A percentile compares a stretch with the other conserved stretches of the same genome.
Conservation (phyloP, 2,113 vertebrate species). For the Loxodonta africana region DNA sequence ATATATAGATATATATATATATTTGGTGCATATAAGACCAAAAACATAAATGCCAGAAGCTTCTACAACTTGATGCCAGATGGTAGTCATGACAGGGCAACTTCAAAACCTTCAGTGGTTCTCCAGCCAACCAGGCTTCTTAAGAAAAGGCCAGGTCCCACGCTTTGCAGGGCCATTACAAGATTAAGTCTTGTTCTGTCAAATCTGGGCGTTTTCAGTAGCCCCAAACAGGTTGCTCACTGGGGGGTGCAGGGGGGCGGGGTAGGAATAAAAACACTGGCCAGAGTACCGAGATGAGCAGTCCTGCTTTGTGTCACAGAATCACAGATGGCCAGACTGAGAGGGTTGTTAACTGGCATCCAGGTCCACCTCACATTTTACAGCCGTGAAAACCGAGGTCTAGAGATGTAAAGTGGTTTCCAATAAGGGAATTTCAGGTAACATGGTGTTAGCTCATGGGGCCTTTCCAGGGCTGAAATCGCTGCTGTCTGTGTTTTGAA, state of each 20-base stretch:
- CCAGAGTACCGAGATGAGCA: not conserved
- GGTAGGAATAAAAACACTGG: not conserved
- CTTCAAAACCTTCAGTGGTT: not conserved
- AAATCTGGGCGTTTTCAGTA: not conserved
- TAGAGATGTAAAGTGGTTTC: not conserved
- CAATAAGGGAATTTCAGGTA: not conserved
- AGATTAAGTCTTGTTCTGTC: not conserved
- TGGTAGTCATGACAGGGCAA: not conserved
- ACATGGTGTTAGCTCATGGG: not conserved
- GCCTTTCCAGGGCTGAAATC: not conserved
- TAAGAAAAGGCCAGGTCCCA: not conserved
- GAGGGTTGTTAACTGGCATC: not conserved
- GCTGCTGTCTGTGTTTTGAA: not conserved
- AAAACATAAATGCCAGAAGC: conserved; percentile 20
- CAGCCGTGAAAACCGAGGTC: not conserved
- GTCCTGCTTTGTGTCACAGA: not conserved
- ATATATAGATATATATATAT: no score
- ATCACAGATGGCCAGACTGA: not conserved
- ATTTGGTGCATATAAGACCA: not conserved
- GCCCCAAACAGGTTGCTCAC: not conserved
- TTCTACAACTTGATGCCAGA: not conserved
- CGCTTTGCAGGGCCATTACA: not conserved
- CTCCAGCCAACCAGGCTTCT: not conserved
- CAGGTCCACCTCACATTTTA: not conserved
- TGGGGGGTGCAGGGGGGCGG: no score